Conservation (phyloP, 2,113 vertebrate species). For the Polypterus senegalus region DNA sequence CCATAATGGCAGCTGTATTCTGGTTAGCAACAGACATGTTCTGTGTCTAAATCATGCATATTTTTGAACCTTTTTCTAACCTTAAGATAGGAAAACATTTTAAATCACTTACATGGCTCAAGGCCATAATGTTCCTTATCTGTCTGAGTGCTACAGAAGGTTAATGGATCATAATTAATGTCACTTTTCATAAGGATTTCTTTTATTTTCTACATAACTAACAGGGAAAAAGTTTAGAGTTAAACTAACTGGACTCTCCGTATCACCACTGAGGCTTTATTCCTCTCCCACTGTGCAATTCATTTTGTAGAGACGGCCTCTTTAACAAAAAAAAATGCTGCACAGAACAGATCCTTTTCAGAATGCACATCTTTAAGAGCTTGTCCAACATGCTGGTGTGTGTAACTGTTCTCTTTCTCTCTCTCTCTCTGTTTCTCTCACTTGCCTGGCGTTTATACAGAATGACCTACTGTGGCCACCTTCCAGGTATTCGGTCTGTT, state of each 20-base stretch:
- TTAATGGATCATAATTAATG: conserved; percentile 50
- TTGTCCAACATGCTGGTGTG: conserved; percentile 19
- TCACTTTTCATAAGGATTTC: conserved; percentile 48
- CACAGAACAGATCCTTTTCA: neutral
- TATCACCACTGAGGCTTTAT: conserved; percentile 29
- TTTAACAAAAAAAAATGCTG: neutral
- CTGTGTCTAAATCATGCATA: too few species aligned
- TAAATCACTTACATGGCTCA: conserved; percentile 33
- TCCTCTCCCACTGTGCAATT: conserved; percentile 19
- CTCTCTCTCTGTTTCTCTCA: neutral
- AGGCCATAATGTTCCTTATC: conserved; percentile 43
- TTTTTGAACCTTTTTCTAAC: conserved; percentile 22
- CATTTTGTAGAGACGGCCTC: conserved; percentile 16
- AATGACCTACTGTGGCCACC: neutral
- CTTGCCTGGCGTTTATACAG: neutral
- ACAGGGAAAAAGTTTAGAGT: conserved; percentile 33
- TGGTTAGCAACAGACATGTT: too few species aligned
- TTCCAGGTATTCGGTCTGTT: neutral
- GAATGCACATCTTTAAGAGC: too few species aligned
- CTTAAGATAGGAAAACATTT: conserved; percentile 24
- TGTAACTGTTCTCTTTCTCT: conserved; percentile 15
- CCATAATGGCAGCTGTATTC: too few species aligned
- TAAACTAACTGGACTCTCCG: conserved; percentile 34
- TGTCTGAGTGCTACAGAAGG: conserved; percentile 27
- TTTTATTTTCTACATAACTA: conserved; percentile 34